Conservation (phyloP, 2,888 invertebrate genomes). For the Cyclophora punctaria region DNA sequence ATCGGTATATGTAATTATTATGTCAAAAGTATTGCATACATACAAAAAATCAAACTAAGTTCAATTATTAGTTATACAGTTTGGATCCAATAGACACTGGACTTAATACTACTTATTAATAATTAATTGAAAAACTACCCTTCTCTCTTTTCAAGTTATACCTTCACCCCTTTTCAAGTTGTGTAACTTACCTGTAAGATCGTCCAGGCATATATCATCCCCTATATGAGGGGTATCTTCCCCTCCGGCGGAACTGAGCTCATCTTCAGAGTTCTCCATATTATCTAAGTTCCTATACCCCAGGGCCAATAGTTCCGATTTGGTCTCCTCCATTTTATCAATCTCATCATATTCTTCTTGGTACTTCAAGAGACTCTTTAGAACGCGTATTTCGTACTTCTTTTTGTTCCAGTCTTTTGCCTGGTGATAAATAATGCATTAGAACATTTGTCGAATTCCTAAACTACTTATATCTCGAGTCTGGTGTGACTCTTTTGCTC, state of each 20-base stretch:
- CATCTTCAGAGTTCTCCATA: slow-evolving; percentile 66
- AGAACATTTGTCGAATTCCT: no score
- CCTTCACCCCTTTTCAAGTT: no score
- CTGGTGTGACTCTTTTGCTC: no score
- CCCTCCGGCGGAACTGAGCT: slow-evolving; percentile 63
- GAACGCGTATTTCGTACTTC: slow-evolving; percentile 76
- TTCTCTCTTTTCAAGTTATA: no score
- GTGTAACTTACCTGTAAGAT: slow-evolving; percentile 76
- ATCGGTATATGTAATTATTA: no score
- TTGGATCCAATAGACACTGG: no score
- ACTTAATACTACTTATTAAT: no score
- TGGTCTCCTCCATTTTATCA: slow-evolving; percentile 68
- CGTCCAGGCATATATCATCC: slow-evolving; percentile 81
- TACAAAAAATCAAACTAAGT: no score
- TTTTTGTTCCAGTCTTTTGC: slow-evolving; percentile 68
- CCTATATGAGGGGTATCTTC: slow-evolving; percentile 79
- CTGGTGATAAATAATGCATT: slow-evolving; percentile 17
- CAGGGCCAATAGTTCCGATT: slow-evolving; percentile 63
- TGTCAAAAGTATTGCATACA: no score
- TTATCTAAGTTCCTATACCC: slow-evolving; percentile 60
- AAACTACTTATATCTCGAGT: no score
- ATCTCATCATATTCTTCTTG: slow-evolving; percentile 71
- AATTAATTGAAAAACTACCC: no score
- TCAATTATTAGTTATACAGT: no score
- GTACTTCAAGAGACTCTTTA: slow-evolving; percentile 72